Conservation (phyloP, 2,113 vertebrate genomes). For the Caranx ignobilis region DNA sequence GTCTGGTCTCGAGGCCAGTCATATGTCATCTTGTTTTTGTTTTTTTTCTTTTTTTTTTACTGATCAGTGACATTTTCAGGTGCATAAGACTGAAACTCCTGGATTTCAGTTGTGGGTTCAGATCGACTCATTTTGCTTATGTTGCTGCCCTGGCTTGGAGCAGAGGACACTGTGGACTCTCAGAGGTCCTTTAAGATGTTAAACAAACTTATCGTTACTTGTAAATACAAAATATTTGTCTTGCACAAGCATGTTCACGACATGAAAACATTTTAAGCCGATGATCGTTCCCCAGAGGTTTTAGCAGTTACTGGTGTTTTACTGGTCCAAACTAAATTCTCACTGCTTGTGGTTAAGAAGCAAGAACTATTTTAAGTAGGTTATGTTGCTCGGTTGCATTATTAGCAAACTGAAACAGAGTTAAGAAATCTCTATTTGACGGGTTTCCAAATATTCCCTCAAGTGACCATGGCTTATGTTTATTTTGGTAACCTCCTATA, state of each 20-base stretch:
- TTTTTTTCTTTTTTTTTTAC: background rate
- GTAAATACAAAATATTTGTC: background rate
- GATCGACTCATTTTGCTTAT: background rate
- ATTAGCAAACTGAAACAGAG: background rate
- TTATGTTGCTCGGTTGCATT: background rate
- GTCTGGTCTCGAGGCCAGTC: background rate
- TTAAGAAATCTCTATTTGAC: background rate
- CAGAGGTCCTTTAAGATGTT: conserved; percentile 5
- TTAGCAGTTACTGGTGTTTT: background rate
- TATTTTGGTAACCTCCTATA: background rate
- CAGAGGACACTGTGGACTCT: background rate
- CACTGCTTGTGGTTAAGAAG: background rate
- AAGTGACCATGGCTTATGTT: background rate
- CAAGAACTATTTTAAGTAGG: background rate
- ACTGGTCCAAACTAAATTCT: background rate
- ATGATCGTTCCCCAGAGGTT: too few species aligned
- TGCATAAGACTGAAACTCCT: background rate
- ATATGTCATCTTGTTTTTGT: background rate
- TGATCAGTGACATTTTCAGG: background rate
- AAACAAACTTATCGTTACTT: background rate
- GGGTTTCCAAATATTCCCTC: background rate
- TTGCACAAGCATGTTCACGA: background rate
- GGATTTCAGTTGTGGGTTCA: background rate
- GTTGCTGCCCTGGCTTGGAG: conserved; percentile 27
- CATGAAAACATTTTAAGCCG: background rate